These are phyloP conservation scores for Digitonthophagus gazella DNA, from an alignment of 2,888 invertebrate genomes.

Conservation along the genomic window DNA sequence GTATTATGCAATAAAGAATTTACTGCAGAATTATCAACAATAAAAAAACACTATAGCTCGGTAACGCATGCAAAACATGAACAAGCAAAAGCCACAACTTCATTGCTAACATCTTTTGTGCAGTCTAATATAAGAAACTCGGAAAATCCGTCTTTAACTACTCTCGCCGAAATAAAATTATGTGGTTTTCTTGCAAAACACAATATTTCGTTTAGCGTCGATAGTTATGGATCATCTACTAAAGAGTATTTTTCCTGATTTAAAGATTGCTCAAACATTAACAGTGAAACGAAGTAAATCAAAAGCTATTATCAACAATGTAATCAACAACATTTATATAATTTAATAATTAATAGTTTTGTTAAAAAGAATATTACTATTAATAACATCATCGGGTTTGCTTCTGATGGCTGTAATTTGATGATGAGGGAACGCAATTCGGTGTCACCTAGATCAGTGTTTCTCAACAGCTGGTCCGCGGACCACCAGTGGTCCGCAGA, in stretches of 20 bases:
- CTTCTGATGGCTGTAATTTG: constrained; percentile 41
- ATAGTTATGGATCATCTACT: constrained; percentile 31
- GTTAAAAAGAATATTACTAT: constrained; percentile 33
- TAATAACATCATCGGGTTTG: constrained; percentile 44
- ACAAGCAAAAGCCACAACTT: background rate
- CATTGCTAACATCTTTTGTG: background rate
- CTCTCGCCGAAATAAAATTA: constrained; percentile 33
- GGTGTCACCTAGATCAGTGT: constrained; percentile 37
- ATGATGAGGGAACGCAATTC: constrained; percentile 42
- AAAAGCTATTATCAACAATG: background rate
- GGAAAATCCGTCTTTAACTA: background rate
- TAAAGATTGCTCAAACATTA: background rate
- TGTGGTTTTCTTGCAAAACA: constrained; percentile 37
- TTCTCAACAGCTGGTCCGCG: too few relatives aligned
- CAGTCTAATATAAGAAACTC: background rate
- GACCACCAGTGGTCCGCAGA: too few relatives aligned
- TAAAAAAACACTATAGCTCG: background rate
- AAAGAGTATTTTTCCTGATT: constrained; percentile 1
- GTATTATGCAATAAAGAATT: constrained; percentile 2
- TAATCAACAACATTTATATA: background rate
- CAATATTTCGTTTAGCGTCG: constrained; percentile 37
- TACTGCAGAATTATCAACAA: background rate
- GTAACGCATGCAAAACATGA: background rate
- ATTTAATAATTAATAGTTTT: constrained; percentile 22
- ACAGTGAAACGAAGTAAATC: constrained; percentile 1